A percentile compares a stretch with the other conserved stretches of the same genome.
Conservation (phyloP, 92 coral and sea anemone genomes). For the Zoanthus gigantus region DNA sequence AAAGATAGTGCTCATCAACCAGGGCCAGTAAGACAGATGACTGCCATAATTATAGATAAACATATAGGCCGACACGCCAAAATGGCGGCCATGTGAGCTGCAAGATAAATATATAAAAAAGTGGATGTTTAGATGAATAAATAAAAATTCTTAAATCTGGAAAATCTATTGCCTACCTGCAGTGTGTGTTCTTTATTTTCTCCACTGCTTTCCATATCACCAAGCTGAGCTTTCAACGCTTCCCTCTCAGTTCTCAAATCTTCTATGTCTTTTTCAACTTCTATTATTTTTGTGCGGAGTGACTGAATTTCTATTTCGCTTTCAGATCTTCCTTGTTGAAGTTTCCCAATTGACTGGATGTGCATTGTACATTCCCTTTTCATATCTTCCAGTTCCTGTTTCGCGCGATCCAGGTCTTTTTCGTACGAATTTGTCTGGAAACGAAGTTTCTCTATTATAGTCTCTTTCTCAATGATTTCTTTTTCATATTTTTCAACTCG, state of each 20-base stretch:
- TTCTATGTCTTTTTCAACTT: constrained; percentile 78
- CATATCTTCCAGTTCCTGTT: constrained; percentile 83
- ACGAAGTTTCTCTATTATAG: constrained; percentile 81
- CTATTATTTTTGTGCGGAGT: constrained; percentile 72
- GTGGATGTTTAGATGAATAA: neutral
- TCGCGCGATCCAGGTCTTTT: constrained; percentile 79
- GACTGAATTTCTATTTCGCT: constrained; percentile 74
- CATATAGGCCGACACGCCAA: neutral
- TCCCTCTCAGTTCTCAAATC: constrained; percentile 86
- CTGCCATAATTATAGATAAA: neutral
- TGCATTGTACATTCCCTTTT: constrained; percentile 75
- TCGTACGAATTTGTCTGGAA: constrained; percentile 82
- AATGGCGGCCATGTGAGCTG: neutral
- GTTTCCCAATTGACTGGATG: constrained; percentile 67
- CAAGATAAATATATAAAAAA: neutral
- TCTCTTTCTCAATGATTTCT: constrained; percentile 85
- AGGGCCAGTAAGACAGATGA: neutral
- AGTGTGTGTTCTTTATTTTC: constrained; percentile 80
- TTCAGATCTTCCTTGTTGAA: constrained; percentile 82
- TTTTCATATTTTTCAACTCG: constrained; percentile 81
- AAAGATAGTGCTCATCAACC: too few relatives aligned
- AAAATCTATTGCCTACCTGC: constrained; percentile 59
- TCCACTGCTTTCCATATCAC: constrained; percentile 79
- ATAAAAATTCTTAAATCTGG: too few relatives aligned
- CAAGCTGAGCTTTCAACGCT: constrained; percentile 65